Base-by-base conservation (phyloP, 2,797 vertebrate species). In the Trichosurus vulpecula region DNA sequence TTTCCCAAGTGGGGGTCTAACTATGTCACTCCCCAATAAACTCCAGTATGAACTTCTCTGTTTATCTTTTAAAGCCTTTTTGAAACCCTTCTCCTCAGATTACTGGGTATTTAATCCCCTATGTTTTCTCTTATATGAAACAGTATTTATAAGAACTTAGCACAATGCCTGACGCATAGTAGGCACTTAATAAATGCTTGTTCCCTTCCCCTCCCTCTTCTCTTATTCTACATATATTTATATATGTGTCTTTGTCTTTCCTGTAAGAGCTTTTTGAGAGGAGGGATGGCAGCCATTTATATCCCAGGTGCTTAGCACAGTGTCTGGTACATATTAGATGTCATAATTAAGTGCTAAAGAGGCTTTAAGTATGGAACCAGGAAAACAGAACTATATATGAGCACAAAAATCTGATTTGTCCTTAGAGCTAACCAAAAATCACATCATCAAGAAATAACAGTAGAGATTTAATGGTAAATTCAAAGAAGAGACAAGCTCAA, bases 401-500 rank as follows among this genome's bases (percentile, higher is more conserved):
- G 52, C 91, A 94, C 35, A 92, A 93, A 87, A 52, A 93, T 31
- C 91, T 94, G 25, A 22, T 52, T 93, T 93, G 51, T 97, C 53
- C 54, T 11, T 87, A 47, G 41, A 87, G n/a, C 81, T 93, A 95
- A 97, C 95, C 56, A 92, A 95, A 52, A 92, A n/a, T 6, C 95
- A 95, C 54, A 16, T 89, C 81, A 55, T 91, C 2, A 55, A n/a
- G 29, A 94, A 96, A 47, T 94, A 14, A 90, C 54, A 95, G 61
- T 91, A 91, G 96, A 97, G 90, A 52, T 90, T 92, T 41, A 55
- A 30, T 95, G 91, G 58, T 47, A 93, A 93, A 9, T 9, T 47
- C 94, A 96, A 94, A 0, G 52, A 94, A 74, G 0, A 54, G 16
- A 91, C 92, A 31, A 31, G 0, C 6, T 94, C 53, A 92, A 89